Percentiles rank a stretch among this genome's conserved stretches.
Conservation (phyloP, 2,888 invertebrate species). For the Trichogramma dendrolimi region DNA sequence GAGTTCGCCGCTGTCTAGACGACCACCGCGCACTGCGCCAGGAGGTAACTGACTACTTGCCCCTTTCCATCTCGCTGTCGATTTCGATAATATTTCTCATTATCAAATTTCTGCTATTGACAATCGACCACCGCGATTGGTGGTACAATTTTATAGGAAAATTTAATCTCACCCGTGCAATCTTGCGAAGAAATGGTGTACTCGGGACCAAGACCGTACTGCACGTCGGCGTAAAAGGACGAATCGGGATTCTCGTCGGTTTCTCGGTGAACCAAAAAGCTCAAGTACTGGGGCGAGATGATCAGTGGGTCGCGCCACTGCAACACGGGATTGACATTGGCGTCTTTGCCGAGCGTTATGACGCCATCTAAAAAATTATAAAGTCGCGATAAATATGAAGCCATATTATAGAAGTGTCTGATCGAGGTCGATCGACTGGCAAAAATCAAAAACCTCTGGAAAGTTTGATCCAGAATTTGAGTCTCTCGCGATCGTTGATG, state of each 20-base stretch:
- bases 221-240: constrained; percentile 23
- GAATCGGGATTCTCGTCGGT: constrained; percentile 25
- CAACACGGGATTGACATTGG: constrained; percentile 15
- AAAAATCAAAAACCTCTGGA: constrained; percentile 15
- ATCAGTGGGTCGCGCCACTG: constrained; percentile 26
- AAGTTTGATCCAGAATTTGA: constrained; percentile 25
- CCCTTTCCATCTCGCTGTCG: constrained; percentile 25
- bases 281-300: constrained; percentile 26
- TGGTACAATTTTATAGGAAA: neutral
- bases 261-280: constrained; percentile 21
- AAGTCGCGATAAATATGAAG: neutral
- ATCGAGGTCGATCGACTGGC: neutral
- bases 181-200: constrained; percentile 26
- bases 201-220: constrained; percentile 27
- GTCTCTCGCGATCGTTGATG: constrained; percentile 21
- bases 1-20: constrained; percentile 15
- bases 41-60: constrained; percentile 19
- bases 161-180: constrained; percentile 21
- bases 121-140: too few species aligned
- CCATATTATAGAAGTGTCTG: neutral
- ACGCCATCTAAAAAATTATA: constrained; percentile 19
- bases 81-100: neutral
- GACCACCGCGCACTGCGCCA: constrained; percentile 27
- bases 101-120: neutral
- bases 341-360: constrained; percentile 23